Evolutionary conservation across 1,140 invertebrate species (phyloP).

Genomic region (Lordiphosa stackelbergi): DNA sequence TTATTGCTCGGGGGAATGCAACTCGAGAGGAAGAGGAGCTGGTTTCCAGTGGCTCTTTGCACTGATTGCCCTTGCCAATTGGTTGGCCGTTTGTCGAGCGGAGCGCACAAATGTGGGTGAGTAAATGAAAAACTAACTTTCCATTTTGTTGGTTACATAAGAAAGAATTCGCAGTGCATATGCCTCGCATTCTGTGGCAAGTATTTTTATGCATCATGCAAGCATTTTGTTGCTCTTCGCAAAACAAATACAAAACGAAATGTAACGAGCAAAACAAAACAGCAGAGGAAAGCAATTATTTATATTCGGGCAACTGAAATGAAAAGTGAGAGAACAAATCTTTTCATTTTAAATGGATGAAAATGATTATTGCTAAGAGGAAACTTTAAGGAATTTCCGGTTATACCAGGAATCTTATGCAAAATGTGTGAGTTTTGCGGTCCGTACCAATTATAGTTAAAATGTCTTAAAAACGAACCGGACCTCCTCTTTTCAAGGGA

Average conservation of each 20-base stretch:
- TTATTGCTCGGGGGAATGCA: conserved; percentile 5
- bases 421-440: too few species aligned
- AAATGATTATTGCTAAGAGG: too few species aligned
- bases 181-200: conserved; percentile 20
- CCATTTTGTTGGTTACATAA: conserved; percentile 30
- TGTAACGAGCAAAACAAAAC: conserved; percentile 58
- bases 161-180: conserved; percentile 6
- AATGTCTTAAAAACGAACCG: too few species aligned
- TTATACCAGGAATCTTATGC: too few species aligned
- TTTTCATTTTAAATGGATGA: too few species aligned
- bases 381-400: too few species aligned
- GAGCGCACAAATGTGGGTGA: conserved; percentile 60
- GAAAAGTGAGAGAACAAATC: neutral
- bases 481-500: too few species aligned
- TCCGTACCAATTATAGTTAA: too few species aligned
- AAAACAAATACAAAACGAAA: conserved; percentile 64
- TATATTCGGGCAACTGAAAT: conserved; percentile 1
- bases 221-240: conserved; percentile 17
- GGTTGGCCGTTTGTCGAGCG: conserved; percentile 17
- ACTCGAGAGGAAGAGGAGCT: neutral
- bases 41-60: conserved; percentile 15
- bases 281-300: conserved; percentile 2
- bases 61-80: conserved; percentile 15
- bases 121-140: conserved; percentile 18
- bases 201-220: conserved; percentile 41